Evolutionary conservation across 2,888 invertebrate species (phyloP), one percentile per base, ranked within the genome.

Genomic region (Drosophila buzzatii): DNA sequence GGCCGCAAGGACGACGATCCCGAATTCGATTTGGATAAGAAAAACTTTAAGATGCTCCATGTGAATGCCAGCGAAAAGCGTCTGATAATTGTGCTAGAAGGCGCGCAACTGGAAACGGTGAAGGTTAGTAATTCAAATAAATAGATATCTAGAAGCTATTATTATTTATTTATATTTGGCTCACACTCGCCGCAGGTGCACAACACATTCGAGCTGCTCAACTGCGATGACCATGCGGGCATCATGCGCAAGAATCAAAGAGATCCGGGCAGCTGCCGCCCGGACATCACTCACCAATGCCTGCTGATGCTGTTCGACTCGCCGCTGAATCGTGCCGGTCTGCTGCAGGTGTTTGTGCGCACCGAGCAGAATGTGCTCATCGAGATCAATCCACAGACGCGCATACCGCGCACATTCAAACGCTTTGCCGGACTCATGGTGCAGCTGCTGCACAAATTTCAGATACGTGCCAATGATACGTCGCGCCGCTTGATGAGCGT

Each of bases 261-360:
- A 69, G 97, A 98, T 87, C 96, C 97, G 0, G 97, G 97, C 0
- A 95, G 96, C 3, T 98, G 98, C 90, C 94, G 99, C 37, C 99
- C 99, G 0, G 99, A 99, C 91, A 99, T 99, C 72, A 96, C 98
- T 0, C 99, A 99, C 93, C 99, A 99, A 93, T 99, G 99, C 92
- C 94, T 99, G 18, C 94, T 99, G 0, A 99, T 99, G 99, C 94
- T 99, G 55, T 96, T 99, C 94, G 99, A 99, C 92, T 99, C 99
- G 72, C 99, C 99, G 0, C 93, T 99, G 47, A 99, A 99, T 92
- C 95, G 99, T 85, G 98, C 99, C 51, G 99, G 98, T 0, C 94
- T 98, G 20, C 94, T 99, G n/a, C 99, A 99, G 95, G 98, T 99
- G 3, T 98, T 98, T 90, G 94, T 98, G 63, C 97, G 97, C 88